These are phyloP conservation scores for Hirtodrosophila trivittata DNA, from an alignment of 2,888 invertebrate species.

Conservation along the genomic window DNA sequence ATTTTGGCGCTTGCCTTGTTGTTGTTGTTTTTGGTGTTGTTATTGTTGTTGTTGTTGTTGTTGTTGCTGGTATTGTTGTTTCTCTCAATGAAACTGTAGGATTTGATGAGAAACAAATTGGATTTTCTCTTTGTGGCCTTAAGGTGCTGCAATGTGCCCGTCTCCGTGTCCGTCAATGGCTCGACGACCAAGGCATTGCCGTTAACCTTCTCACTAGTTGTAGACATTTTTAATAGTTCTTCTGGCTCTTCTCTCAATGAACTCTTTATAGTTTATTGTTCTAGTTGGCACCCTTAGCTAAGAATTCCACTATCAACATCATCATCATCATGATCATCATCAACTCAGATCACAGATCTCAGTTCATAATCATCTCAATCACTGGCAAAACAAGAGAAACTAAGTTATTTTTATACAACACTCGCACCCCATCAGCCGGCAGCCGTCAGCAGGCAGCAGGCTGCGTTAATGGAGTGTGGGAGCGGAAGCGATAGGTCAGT, in stretches of 20 bases:
- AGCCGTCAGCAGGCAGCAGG: background rate
- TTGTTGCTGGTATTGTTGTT: constrained; percentile 23
- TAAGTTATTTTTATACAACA: constrained; percentile 29
- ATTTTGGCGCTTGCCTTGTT: constrained; percentile 17
- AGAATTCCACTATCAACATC: constrained; percentile 33
- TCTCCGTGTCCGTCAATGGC: constrained; percentile 22
- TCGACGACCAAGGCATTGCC: constrained; percentile 21
- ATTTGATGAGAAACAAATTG: constrained; percentile 72
- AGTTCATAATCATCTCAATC: no score
- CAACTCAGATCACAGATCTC: background rate
- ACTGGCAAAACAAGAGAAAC: constrained; percentile 21
- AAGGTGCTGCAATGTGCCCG: constrained; percentile 48
- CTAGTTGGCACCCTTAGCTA: constrained; percentile 30
- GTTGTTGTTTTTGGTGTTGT: constrained; percentile 5
- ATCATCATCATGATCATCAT: constrained; percentile 18
- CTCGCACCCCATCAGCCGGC: no score
- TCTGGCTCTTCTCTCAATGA: constrained; percentile 4
- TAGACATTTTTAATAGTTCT: constrained; percentile 31
- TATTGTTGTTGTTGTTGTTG: constrained; percentile 26
- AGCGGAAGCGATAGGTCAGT: constrained; percentile 16
- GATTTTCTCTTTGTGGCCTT: constrained; percentile 74
- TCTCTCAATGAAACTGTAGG: constrained; percentile 70
- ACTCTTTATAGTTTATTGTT: constrained; percentile 19
- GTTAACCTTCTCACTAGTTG: constrained; percentile 23
- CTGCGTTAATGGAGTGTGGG: constrained; percentile 24